Evolutionary conservation across 2,888 invertebrate genomes (phyloP).

Genomic region (Dasysyrphus albostriatus): DNA sequence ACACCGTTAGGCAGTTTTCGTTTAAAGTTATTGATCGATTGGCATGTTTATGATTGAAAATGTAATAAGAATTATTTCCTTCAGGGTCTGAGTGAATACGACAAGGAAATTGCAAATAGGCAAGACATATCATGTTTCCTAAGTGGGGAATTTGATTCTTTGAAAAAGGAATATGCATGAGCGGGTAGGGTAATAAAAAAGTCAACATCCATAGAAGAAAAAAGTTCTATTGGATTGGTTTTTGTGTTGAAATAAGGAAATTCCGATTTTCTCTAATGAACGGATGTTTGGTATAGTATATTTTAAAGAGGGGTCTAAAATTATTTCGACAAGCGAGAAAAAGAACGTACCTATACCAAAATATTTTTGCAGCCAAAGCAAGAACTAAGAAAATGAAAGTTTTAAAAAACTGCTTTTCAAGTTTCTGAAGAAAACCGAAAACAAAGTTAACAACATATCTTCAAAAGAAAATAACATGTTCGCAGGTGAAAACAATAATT

Average conservation of each 20-base stretch:
- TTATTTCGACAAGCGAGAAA: neutral
- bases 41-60: conserved; percentile 52
- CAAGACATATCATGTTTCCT: conserved; percentile 35
- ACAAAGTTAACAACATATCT: too few species aligned
- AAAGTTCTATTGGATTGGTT: neutral
- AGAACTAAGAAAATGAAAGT: too few species aligned
- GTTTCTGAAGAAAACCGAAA: too few species aligned
- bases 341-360: neutral
- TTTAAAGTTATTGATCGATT: conserved; percentile 56
- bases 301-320: neutral
- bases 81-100: conserved; percentile 35
- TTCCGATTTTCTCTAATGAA: neutral
- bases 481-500: too few species aligned
- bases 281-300: neutral
- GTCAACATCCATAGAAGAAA: neutral
- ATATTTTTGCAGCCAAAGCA: too few species aligned
- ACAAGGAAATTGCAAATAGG: conserved; percentile 47
- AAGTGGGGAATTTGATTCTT: conserved; percentile 3
- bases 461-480: too few species aligned
- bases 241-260: conserved; percentile 1
- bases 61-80: conserved; percentile 53
- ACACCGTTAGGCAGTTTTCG: conserved; percentile 54
- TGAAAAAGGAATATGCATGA: neutral
- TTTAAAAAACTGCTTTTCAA: too few species aligned
- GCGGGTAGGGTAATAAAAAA: neutral